phyloP scores from a whole-genome alignment of 2,888 invertebrate genomes.

The Drosophila recens region DNA sequence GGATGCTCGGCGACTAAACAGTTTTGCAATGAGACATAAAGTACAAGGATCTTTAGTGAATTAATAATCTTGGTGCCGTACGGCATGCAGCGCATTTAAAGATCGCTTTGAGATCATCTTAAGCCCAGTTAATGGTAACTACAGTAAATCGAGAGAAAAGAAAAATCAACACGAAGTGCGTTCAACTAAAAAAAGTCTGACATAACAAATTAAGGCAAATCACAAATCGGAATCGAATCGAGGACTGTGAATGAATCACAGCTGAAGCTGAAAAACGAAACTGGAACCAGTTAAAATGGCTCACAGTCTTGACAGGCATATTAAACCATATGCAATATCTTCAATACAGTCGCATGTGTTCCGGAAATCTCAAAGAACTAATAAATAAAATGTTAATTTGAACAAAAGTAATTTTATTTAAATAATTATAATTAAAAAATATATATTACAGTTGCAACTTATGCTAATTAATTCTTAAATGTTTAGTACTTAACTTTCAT shows the following conservation, averaged over 20 bases:
- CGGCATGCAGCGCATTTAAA: conserved; percentile 37
- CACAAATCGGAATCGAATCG: conserved; percentile 22
- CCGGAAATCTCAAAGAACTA: not conserved
- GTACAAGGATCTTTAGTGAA: not conserved
- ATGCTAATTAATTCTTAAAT: conserved; percentile 13
- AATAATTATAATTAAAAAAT: not conserved
- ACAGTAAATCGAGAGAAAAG: conserved; percentile 30
- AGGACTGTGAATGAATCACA: not conserved
- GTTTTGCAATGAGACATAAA: conserved; percentile 13
- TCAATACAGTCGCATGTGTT: conserved; percentile 9
- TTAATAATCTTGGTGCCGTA: not conserved
- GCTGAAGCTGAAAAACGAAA: not conserved
- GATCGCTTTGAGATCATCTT: conserved; percentile 5
- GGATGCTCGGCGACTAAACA: conserved; percentile 83
- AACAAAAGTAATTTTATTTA: conserved; percentile 25
- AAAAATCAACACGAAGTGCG: conserved; percentile 44
- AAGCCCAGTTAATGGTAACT: conserved; percentile 34
- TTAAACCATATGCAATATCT: not conserved
- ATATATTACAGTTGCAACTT: conserved; percentile 25
- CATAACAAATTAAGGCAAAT: conserved; percentile 12
- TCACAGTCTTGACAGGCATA: not conserved
- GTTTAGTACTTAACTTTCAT: not conserved
- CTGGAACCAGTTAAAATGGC: not conserved
- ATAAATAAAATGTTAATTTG: conserved; percentile 2
- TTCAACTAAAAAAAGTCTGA: conserved; percentile 40